Evolutionary conservation across 2,113 vertebrate species (phyloP), one percentile per base, ranked within the genome.

Genomic region (Craseonycteris thonglongyai): DNA sequence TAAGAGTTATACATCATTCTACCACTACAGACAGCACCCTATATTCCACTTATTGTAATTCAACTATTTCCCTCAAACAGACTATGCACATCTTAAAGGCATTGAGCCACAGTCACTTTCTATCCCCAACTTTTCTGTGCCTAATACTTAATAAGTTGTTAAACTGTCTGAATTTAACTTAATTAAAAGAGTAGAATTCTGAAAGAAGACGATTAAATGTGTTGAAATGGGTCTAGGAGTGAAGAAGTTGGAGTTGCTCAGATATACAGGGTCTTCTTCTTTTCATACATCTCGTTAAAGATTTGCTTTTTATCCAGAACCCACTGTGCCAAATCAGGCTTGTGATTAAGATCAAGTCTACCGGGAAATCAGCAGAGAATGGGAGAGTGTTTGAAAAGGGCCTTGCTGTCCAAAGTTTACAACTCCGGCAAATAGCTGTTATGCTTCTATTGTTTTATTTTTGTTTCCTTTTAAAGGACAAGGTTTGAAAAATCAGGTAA

Each of bases 331-430:
- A 97, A 96, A 96, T 96, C 94, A 97, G 90, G 95, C 97, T 97
- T 95, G 95, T 97, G 96, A 97, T 97, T 97, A 97, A 97, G 97
- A 97, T 96, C 96, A 97, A 95, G 90, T 97, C 97, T 97, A 96
- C 92, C 35, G 88, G 97, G 96, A 97, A 97, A 97, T 97, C 95
- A 97, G 81, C 65, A 89, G 93, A 72, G 40, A 95, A 79, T 51
- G 92, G 94, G 84, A 58, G 38, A 94, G 63, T 58, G 4, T 97
- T 96, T 96, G 95, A 96, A 97, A 97, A 97, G 82, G 92, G 95
- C 94, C 94, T 97, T 82, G 81, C 93, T 95, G 96, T 97, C 96
- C 96, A 95, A 93, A 96, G 95, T 92, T 88, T 95, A 92, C 88
- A 95, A 91, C 85, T 93, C 90, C 56, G 82, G 85, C 75, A 93